These are phyloP conservation scores for Acronicta aceris DNA, from an alignment of 2,888 invertebrate genomes.

Conservation along the genomic window DNA sequence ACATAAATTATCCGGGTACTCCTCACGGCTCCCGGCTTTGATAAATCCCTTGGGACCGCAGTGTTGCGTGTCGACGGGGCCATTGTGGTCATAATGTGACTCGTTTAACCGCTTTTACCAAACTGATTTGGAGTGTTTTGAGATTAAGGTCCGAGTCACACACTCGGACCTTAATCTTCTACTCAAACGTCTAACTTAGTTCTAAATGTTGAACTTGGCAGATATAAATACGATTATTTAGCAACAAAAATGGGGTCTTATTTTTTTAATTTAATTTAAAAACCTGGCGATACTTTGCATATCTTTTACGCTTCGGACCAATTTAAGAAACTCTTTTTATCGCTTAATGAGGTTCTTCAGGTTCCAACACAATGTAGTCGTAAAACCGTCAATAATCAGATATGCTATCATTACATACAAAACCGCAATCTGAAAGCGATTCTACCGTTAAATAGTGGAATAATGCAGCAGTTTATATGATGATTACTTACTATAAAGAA, in stretches of 20 bases:
- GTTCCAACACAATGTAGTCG: constrained; percentile 17
- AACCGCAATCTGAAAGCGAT: constrained; percentile 59
- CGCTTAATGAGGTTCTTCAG: constrained; percentile 9
- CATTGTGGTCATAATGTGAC: constrained; percentile 60
- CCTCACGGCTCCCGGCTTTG: constrained; percentile 72
- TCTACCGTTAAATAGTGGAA: constrained; percentile 64
- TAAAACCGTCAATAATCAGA: constrained; percentile 34
- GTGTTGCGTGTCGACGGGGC: constrained; percentile 65
- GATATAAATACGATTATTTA: too few species aligned
- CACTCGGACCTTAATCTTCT: too few species aligned
- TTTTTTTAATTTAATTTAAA: too few species aligned
- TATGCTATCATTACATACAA: constrained; percentile 42
- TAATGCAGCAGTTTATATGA: constrained; percentile 72
- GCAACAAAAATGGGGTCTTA: too few species aligned
- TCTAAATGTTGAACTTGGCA: too few species aligned
- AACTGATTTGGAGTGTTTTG: constrained; percentile 8
- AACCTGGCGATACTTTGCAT: too few species aligned
- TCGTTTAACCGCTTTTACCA: constrained; percentile 40
- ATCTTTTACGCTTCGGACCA: too few species aligned
- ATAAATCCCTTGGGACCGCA: constrained; percentile 70
- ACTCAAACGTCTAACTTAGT: too few species aligned
- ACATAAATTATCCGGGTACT: constrained; percentile 63
- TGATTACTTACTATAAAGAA: constrained; percentile 80
- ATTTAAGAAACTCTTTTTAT: background rate
- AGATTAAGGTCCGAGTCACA: background rate